Evolutionary conservation across 2,888 invertebrate species (phyloP), one percentile per base, ranked within the genome.

Genomic region (Yponomeuta sedellus): DNA sequence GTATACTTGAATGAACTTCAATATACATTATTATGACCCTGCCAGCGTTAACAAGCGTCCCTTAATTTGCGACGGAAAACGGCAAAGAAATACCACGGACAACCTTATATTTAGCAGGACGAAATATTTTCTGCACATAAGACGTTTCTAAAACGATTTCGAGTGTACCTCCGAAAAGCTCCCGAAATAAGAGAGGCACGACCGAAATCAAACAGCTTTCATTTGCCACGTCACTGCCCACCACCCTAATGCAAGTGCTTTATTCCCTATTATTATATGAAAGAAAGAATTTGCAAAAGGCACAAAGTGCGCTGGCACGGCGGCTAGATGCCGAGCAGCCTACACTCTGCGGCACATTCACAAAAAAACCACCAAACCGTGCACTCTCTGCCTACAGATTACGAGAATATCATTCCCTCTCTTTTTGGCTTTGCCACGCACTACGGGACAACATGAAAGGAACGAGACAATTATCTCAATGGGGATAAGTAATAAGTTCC

Each of bases 401-500:
- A 40, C 63, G 44, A 22, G 63, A 63, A 63, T 63, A 52, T 22
- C 44, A 40, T 25, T 16, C 44, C n/a, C 56, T 39, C 22, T 25
- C 28, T 52, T 58, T 70, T 71, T 74, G 70, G 72, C 76, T 73
- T 73, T 74, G 75, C 77, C 74, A 75, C 75, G 74, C 74, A 70
- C 72, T 70, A 70, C 61, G 71, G 72, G 73, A 68, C 72, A 69
- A 79, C 78, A 80, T 80, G 80, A 81, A 81, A 79, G 75, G 71
- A 74, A 72, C 72, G 71, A 73, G 69, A 71, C 73, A 67, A 74
- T 77, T 77, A 79, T 80, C 76, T 74, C 71, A 74, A 73, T 71
- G 71, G 71, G 72, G 72, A 76, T 77, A 79, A 81, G 81, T 78
- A 80, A 81, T 79, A 79, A 79, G 79, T 79, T 79, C 74, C 74